phyloP scores from a whole-genome alignment of 2,888 invertebrate genomes.

The Sinohyriopsis cumingii region DNA sequence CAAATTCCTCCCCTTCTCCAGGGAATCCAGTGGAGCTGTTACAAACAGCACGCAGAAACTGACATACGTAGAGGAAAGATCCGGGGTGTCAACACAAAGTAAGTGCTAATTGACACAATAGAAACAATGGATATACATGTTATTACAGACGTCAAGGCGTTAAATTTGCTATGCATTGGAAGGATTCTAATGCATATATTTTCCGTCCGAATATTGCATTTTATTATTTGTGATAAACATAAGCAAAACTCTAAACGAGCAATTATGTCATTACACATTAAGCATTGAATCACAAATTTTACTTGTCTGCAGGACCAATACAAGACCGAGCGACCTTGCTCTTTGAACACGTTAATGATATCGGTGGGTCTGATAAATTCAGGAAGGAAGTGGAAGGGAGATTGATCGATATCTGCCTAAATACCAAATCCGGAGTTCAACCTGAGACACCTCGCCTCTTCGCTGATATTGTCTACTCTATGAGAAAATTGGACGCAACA shows the following conservation, averaged over 20 bases:
- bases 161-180: background rate
- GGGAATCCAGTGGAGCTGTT: slow-evolving; percentile 71
- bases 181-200: background rate
- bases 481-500: slow-evolving; percentile 67
- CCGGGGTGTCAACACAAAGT: slow-evolving; percentile 28
- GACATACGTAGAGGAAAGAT: slow-evolving; percentile 45
- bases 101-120: background rate
- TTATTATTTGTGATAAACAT: background rate
- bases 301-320: slow-evolving; percentile 27
- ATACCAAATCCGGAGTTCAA: slow-evolving; percentile 67
- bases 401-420: slow-evolving; percentile 53
- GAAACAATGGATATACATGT: background rate
- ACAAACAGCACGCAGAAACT: slow-evolving; percentile 71
- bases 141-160: background rate
- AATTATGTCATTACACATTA: too few species aligned
- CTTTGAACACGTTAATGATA: slow-evolving; percentile 46
- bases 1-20: slow-evolving; percentile 82
- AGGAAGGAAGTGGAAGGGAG: slow-evolving; percentile 38
- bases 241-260: too few species aligned
- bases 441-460: slow-evolving; percentile 73
- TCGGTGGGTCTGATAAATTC: slow-evolving; percentile 8
- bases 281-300: too few species aligned
- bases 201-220: too few species aligned
- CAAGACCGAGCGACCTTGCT: slow-evolving; percentile 74
- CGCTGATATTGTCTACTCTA: slow-evolving; percentile 70